Evolutionary conservation across 2,888 invertebrate species (phyloP), one percentile per base, ranked within the genome.

Genomic region (Rhamnusium bicolor): DNA sequence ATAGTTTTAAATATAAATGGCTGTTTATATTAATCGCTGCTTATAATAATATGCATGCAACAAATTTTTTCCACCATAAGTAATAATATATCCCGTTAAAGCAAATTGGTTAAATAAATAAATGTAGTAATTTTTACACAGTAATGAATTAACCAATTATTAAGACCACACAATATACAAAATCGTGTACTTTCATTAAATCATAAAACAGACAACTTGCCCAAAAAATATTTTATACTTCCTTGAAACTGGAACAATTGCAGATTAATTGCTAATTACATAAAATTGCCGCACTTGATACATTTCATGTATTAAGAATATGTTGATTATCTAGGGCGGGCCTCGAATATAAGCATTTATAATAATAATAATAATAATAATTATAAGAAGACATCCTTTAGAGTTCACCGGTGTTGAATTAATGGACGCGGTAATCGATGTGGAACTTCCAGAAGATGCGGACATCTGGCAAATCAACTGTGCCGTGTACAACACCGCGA

Each of bases 111-210:
- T 51, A 29, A 51, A 49, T 65, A 53, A 29, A 49, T 65, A 53
- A 65, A 65, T 29, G 58, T 29, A 32, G 29, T 18, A 6, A 16
- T 47, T 21, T 27, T 27, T 29, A 49, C 7, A 2, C 63, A 29
- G 19, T 21, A 21, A 40, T 16, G 32, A 32, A 65, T 65, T 47
- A 65, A 53, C 27, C 40, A 53, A 29, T 19, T 32, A 65, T 29
- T n/a, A 53, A 49, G 65, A 54, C 65, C 65, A 65, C 65, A 53
- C 65, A 65, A 65, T 32, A 18, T 53, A 53, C 53, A 53, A 27
- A 29, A 32, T 24, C 27, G 8, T 29, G 53, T 18, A 51, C 29
- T 65, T 65, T 53, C 65, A 65, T 65, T 65, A 65, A 51, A 18
- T 65, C 65, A 27, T 65, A 65, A 53, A 53, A 32, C 63, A 14